Percentiles rank a stretch among this genome's conserved stretches.
Conservation (phyloP, 2,797 vertebrate genomes). For the Alcedo quadribrachys region DNA sequence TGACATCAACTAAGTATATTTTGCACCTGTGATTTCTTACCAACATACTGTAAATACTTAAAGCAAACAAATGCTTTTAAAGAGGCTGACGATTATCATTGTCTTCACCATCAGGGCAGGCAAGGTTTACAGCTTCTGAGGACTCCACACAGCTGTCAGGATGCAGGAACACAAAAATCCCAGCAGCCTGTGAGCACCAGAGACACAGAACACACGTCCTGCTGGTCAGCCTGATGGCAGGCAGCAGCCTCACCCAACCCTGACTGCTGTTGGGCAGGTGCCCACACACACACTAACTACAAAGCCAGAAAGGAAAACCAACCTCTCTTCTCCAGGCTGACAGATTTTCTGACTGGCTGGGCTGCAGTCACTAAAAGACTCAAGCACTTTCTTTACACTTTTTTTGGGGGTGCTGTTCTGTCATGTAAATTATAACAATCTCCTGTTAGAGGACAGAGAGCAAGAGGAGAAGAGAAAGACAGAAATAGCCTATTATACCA, state of each 20-base stretch:
- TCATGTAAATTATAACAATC: background rate
- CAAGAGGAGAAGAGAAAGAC: background rate
- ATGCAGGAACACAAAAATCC: background rate
- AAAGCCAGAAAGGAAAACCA: background rate
- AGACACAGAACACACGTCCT: background rate
- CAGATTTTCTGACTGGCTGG: background rate
- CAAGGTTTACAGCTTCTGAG: accelerated
- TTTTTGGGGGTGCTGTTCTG: background rate
- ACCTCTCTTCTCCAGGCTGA: background rate
- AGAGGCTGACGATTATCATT: background rate
- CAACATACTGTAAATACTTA: background rate
- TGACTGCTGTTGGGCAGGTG: background rate
- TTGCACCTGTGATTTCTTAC: background rate
- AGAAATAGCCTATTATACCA: constrained; percentile 8
- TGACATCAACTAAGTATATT: background rate
- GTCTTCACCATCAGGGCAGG: background rate
- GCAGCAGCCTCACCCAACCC: background rate
- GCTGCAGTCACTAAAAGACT: background rate
- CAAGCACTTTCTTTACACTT: background rate
- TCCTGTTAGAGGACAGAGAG: background rate
- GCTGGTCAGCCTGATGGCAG: background rate
- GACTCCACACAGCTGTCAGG: background rate
- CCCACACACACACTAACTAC: background rate
- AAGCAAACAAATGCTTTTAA: background rate
- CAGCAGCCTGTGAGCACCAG: background rate